A percentile compares a stretch with the other conserved stretches of the same genome.
phyloP scores from a whole-genome alignment of 2,113 vertebrate genomes.

The Limnothrissa miodon region DNA sequence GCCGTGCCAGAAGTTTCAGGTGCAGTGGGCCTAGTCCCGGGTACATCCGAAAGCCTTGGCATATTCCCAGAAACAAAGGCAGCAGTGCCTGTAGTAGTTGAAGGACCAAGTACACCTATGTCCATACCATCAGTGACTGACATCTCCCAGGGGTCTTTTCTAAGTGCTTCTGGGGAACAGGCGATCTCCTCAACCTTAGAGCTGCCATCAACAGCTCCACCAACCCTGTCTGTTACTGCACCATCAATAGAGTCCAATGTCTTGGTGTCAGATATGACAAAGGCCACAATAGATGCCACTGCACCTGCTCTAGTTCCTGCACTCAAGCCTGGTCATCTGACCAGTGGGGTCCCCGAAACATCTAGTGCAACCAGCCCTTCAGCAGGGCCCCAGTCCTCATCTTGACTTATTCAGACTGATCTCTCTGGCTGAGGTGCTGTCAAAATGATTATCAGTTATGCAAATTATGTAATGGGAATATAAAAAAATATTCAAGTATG shows the following conservation, averaged over 20 bases:
- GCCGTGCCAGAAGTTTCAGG: neutral
- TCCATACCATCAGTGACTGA: neutral
- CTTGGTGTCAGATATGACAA: neutral
- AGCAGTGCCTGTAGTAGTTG: neutral
- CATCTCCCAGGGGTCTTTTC: neutral
- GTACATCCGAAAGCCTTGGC: neutral
- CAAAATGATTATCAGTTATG: neutral
- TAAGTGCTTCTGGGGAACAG: neutral
- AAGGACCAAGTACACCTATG: neutral
- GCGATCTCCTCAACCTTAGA: neutral
- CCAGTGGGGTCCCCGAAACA: neutral
- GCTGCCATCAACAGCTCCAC: neutral
- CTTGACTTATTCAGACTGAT: neutral
- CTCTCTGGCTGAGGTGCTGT: neutral
- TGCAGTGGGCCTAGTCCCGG: neutral
- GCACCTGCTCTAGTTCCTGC: neutral
- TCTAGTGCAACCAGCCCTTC: neutral
- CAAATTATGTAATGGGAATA: neutral
- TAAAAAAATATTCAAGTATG: neutral
- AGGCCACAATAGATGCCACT: neutral
- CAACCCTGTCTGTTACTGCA: neutral
- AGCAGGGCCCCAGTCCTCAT: neutral
- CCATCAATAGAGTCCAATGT: neutral
- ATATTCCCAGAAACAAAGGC: neutral
- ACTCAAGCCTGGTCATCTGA: neutral